Evolutionary conservation across 2,888 invertebrate genomes (phyloP).

Genomic region (Calliopum simillimum): DNA sequence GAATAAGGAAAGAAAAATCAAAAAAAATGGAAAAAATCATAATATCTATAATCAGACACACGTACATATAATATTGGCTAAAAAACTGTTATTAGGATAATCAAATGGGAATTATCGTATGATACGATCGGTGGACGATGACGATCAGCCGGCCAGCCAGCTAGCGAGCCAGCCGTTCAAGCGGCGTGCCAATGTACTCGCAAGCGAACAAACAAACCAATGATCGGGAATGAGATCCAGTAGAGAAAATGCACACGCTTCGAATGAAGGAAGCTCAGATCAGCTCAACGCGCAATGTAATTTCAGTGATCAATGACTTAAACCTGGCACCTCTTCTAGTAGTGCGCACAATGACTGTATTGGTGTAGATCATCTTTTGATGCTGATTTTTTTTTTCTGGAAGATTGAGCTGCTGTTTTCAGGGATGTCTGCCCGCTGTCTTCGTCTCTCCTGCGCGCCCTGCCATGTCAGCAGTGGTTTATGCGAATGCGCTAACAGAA

Average conservation of each 20-base stretch:
- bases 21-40: conserved; percentile 43
- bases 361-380: conserved; percentile 13
- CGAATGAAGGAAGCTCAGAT: conserved; percentile 9
- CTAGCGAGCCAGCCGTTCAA: background rate
- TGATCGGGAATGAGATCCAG: background rate
- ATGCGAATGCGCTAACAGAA: conserved; percentile 9
- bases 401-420: background rate
- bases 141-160: background rate
- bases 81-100: conserved; percentile 68
- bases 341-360: conserved; percentile 4
- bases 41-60: conserved; percentile 68
- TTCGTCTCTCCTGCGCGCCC: too few species aligned
- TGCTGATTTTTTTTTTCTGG: background rate
- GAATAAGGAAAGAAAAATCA: conserved; percentile 26
- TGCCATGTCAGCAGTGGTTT: background rate
- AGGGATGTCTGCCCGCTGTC: too few species aligned
- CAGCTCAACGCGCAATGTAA: conserved; percentile 1
- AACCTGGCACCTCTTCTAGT: conserved; percentile 5
- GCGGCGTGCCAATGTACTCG: background rate
- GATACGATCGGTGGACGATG: conserved; percentile 58
- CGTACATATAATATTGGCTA: conserved; percentile 68
- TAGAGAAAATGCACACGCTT: too few species aligned
- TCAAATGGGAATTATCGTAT: conserved; percentile 67
- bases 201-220: conserved; percentile 23
- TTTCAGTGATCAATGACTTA: conserved; percentile 19